Conservation (phyloP, 2,113 vertebrate genomes). For the Acanthochromis polyacanthus region DNA sequence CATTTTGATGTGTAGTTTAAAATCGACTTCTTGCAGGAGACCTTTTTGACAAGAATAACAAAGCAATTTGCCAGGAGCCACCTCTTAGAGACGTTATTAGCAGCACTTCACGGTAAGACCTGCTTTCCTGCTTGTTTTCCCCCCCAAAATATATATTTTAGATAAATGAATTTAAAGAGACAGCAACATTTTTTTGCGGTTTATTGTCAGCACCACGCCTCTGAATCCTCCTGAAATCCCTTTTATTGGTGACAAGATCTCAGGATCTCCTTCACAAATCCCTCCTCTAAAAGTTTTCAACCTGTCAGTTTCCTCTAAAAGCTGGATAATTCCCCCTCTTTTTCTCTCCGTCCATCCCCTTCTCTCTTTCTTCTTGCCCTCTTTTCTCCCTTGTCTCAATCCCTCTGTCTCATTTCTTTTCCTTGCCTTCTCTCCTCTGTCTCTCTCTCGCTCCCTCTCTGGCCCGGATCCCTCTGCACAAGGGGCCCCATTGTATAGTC, state of each 20-base stretch:
- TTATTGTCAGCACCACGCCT: slow-evolving; percentile 74
- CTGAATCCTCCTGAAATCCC: slow-evolving; percentile 78
- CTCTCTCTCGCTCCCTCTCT: slow-evolving; percentile 77
- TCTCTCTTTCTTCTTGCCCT: slow-evolving; percentile 76
- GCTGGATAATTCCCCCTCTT: slow-evolving; percentile 68
- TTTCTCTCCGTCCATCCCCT: slow-evolving; percentile 47
- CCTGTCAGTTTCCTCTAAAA: slow-evolving; percentile 79
- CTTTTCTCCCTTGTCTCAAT: slow-evolving; percentile 72
- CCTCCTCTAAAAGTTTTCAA: slow-evolving; percentile 84
- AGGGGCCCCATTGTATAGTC: slow-evolving; percentile 92
- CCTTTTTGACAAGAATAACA: slow-evolving; percentile 97
- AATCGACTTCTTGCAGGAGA: slow-evolving; percentile 95
- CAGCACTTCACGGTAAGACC: slow-evolving; percentile 90
- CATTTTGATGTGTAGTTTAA: slow-evolving; percentile 98
- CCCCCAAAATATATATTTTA: slow-evolving; percentile 53
- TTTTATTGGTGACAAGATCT: slow-evolving; percentile 83
- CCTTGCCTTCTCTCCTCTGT: slow-evolving; percentile 71
- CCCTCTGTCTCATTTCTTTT: slow-evolving; percentile 74
- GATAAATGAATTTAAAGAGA: slow-evolving; percentile 87
- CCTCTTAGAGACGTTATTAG: slow-evolving; percentile 95
- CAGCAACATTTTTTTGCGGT: slow-evolving; percentile 62
- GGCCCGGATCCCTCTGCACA: slow-evolving; percentile 91
- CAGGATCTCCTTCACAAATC: slow-evolving; percentile 79
- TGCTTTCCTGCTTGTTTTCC: slow-evolving; percentile 57
- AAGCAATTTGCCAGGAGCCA: slow-evolving; percentile 99